phyloP scores from a whole-genome alignment of 1,140 invertebrate genomes.

The Eurosta solidaginis region DNA sequence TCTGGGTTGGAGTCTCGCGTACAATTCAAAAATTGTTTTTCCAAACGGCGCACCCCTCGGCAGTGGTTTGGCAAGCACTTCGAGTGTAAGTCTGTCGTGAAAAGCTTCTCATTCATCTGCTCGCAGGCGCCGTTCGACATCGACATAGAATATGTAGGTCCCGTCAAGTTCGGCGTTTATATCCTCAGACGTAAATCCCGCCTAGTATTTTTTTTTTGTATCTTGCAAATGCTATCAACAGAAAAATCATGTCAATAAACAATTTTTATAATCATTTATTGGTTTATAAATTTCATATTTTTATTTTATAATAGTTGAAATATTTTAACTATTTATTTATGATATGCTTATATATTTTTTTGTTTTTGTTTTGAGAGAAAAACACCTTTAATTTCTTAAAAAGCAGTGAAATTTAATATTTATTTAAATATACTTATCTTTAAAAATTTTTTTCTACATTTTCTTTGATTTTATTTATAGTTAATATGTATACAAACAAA shows the following conservation, averaged over 20 bases:
- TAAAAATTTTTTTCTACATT: not conserved
- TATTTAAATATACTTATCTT: conserved; percentile 3
- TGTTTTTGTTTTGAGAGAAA: conserved; percentile 18
- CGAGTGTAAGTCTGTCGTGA: no score
- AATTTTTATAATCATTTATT: conserved; percentile 9
- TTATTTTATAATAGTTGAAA: conserved; percentile 24
- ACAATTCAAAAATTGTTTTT: no score
- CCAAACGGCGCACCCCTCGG: no score
- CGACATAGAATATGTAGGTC: no score
- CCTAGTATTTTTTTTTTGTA: conserved; percentile 53
- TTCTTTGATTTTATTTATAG: not conserved
- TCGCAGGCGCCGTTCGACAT: no score
- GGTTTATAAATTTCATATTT: conserved; percentile 23
- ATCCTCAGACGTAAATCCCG: no score
- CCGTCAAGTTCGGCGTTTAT: no score
- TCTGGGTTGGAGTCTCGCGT: no score
- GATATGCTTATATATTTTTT: conserved; percentile 29
- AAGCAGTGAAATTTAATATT: conserved; percentile 12
- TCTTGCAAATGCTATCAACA: conserved; percentile 33
- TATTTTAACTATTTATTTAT: conserved; percentile 41
- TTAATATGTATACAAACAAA: not conserved
- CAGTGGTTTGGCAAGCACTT: no score
- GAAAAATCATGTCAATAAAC: not conserved
- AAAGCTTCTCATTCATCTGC: no score
- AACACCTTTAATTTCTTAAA: conserved; percentile 21